Percentiles rank a stretch among this genome's conserved stretches.
These are phyloP conservation scores for Ptilonorhynchus violaceus DNA, from an alignment of 2,113 vertebrate genomes.

Conservation along the genomic window DNA sequence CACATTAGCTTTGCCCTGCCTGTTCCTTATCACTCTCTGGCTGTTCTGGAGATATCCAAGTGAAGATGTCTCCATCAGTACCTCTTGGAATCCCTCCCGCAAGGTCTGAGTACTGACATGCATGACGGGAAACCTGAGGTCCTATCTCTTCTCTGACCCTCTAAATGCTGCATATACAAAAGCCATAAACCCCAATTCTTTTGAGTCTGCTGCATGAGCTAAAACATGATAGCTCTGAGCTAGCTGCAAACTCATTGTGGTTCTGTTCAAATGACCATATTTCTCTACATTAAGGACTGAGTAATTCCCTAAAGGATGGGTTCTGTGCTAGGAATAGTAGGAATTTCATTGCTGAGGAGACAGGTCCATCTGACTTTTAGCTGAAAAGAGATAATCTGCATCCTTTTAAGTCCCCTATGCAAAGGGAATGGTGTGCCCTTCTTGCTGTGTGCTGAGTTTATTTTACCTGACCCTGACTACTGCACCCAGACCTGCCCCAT, in stretches of 20 bases:
- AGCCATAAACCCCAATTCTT: background rate
- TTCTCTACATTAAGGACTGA: background rate
- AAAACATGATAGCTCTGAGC: background rate
- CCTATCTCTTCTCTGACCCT: background rate
- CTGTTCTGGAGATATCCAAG: background rate
- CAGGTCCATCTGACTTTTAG: background rate
- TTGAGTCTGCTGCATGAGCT: background rate
- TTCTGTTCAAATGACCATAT: background rate
- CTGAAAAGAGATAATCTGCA: background rate
- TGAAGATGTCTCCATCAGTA: background rate
- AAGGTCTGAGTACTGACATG: background rate
- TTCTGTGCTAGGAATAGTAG: background rate
- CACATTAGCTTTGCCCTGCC: background rate
- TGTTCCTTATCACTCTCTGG: background rate
- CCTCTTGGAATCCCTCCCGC: background rate
- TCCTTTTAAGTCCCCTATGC: background rate
- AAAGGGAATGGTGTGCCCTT: rapidly evolving
- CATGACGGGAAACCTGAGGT: background rate
- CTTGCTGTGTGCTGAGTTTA: background rate
- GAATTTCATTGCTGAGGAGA: background rate
- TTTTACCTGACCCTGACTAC: background rate
- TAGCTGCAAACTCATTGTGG: background rate
- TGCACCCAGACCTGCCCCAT: background rate
- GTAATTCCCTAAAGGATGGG: background rate
- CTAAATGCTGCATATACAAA: background rate